Evolutionary conservation across 1,140 invertebrate species (phyloP), one percentile per base, ranked within the genome.

Genomic region (Drosophila insularis): DNA sequence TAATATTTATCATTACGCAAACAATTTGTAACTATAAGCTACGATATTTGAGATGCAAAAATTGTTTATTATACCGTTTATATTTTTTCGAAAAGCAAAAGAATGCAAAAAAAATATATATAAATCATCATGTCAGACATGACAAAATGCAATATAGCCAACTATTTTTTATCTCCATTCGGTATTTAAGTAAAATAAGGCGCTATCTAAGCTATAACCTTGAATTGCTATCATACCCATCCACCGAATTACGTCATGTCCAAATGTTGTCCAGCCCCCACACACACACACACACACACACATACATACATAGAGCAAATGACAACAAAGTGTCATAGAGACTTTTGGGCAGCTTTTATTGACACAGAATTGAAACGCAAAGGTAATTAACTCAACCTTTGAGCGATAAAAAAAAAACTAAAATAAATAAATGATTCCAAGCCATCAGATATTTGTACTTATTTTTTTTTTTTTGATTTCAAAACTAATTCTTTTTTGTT

Each of bases 291-390:
- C 23, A 23, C 17, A 11, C 35, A 46, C 23, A 23, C 23, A 23
- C n/a, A n/a, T n/a, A n/a, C n/a, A n/a, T n/a, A n/a, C 23, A 23
- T 23, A 23, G 40, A 64, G 68, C 65, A 13, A 37, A 37, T 81
- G 78, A 81, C 82, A 86, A 67, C 53, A 58, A 66, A 81, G 68
- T 86, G 81, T 86, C 82, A 86, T 64, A 78, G 64, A 58, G 63
- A 64, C 68, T 87, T 27, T 72, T 78, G 62, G 70, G 69, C 68
- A 62, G 43, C 63, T 64, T 68, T 55, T 74, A 65, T 80, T 74
- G 70, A 54, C 74, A 75, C 46, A 66, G 71, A 87, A 79, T 76
- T 75, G 75, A 71, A 86, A 72, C 81, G 56, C 74, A 81, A 78
- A 74, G 70, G 66, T 78, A 70, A 74, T 61, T 77, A 64, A 40